These are phyloP conservation scores for Polietes domitor DNA, from an alignment of 2,888 invertebrate genomes.

Conservation along the genomic window DNA sequence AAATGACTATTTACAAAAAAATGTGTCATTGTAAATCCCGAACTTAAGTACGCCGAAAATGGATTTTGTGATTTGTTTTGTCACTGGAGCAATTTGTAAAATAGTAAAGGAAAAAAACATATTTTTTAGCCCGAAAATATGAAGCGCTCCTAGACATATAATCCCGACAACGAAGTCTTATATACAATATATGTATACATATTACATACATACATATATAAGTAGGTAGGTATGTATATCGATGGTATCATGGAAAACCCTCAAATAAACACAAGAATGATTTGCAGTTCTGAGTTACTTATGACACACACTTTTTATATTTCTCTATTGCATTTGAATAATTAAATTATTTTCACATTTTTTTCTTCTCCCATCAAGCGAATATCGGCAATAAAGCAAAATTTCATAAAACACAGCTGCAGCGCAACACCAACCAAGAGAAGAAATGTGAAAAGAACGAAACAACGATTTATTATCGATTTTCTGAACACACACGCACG, in stretches of 20 bases:
- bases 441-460: conserved; percentile 41
- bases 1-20: no score
- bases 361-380: neutral
- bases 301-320: conserved; percentile 8
- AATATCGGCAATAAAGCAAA: conserved; percentile 40
- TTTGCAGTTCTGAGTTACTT: conserved; percentile 7
- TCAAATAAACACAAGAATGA: neutral
- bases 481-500: conserved; percentile 55
- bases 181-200: neutral
- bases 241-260: neutral
- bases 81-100: no score
- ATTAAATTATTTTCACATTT: conserved; percentile 35
- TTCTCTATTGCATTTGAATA: conserved; percentile 16
- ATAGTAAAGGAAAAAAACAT: no score
- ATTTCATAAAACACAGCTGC: conserved; percentile 46
- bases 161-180: neutral
- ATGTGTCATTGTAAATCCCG: no score
- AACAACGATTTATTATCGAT: conserved; percentile 66
- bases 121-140: neutral
- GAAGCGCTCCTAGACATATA: neutral
- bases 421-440: conserved; percentile 33
- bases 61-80: no score
- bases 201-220: neutral
- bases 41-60: no score
- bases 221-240: neutral